These are phyloP conservation scores for Yasuhikotakia modesta DNA, from an alignment of 2,797 vertebrate species.

Conservation along the genomic window DNA sequence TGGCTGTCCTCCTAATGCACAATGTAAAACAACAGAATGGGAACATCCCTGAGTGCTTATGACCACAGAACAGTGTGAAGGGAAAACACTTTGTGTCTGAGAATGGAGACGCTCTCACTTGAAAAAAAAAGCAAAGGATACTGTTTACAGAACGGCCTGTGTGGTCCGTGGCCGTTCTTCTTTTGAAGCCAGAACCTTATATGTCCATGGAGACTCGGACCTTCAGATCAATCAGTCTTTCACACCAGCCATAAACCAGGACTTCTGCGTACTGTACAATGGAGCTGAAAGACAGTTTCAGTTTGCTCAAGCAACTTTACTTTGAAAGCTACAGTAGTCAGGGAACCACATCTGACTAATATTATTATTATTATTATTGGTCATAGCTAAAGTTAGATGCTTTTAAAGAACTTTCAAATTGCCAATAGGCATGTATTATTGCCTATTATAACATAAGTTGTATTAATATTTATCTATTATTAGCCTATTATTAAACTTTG, in stretches of 20 bases:
- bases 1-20: background rate
- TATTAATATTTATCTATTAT: too few species aligned
- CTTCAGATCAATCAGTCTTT: constrained; percentile 50
- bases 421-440: too few species aligned
- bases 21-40: background rate
- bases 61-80: constrained; percentile 18
- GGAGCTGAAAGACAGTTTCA: constrained; percentile 2
- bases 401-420: too few species aligned
- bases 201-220: constrained; percentile 55
- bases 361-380: too few species aligned
- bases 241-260: background rate
- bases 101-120: constrained; percentile 33
- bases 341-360: background rate
- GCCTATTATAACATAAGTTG: too few species aligned
- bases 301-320: background rate
- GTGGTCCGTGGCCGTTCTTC: constrained; percentile 62
- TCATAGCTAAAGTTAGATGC: too few species aligned
- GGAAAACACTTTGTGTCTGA: constrained; percentile 8
- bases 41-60: constrained; percentile 13
- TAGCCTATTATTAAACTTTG: too few species aligned
- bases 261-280: background rate
- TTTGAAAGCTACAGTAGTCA: background rate
- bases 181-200: constrained; percentile 57
- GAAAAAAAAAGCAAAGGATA: constrained; percentile 32
- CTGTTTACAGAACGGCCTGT: constrained; percentile 57